phyloP scores from a whole-genome alignment of 2,113 vertebrate species.

The Cottus gobio region DNA sequence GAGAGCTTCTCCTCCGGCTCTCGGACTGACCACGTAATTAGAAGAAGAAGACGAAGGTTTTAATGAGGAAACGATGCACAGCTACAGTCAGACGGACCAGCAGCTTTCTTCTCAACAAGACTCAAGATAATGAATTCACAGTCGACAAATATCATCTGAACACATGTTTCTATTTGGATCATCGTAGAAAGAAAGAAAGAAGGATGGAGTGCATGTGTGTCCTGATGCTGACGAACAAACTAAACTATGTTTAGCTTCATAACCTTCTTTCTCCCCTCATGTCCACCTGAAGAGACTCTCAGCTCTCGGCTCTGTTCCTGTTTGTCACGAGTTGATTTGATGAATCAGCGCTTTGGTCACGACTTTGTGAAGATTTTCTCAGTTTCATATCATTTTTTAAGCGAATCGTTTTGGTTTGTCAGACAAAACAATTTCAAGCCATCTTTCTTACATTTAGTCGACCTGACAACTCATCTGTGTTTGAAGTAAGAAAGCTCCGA shows the following conservation, averaged over 20 bases:
- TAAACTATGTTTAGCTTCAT: neutral
- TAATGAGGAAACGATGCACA: conserved; percentile 51
- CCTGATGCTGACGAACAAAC: neutral
- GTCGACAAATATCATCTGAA: neutral
- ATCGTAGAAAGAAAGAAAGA: neutral
- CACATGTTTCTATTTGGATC: neutral
- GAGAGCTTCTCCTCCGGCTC: conserved; percentile 16
- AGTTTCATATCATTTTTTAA: neutral
- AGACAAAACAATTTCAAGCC: no score
- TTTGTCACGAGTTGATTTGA: neutral
- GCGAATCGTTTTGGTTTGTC: neutral
- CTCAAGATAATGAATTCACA: neutral
- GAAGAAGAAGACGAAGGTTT: conserved; percentile 17
- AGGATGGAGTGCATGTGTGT: neutral
- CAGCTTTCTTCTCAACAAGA: neutral
- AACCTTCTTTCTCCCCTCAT: neutral
- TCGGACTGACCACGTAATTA: conserved; percentile 30
- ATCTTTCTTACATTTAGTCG: no score
- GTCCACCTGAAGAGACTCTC: no score
- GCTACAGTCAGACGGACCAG: neutral
- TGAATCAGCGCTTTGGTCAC: neutral
- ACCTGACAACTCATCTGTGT: no score
- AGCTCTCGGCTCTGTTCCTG: neutral
- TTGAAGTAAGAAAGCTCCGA: no score
- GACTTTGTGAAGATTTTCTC: neutral